Conservation (phyloP, 2,797 vertebrate species). For the Gallinago nigripennis region DNA sequence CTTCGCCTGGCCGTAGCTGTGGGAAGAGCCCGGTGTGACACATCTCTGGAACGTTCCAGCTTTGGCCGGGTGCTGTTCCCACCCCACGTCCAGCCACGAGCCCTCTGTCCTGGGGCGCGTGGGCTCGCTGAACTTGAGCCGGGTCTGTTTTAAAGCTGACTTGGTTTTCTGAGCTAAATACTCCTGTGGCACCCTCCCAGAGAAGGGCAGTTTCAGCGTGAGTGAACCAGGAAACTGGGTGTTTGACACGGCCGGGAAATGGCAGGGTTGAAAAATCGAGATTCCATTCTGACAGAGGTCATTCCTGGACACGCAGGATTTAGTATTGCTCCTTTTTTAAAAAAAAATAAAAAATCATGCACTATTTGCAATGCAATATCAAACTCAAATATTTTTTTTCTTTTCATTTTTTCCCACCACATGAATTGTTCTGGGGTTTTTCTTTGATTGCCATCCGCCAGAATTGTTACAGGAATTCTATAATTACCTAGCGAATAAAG, state of each 20-base stretch:
- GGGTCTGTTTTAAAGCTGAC: background rate
- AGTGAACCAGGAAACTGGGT: background rate
- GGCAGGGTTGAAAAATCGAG: background rate
- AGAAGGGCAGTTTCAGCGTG: background rate
- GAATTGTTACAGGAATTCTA: background rate
- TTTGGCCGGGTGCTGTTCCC: background rate
- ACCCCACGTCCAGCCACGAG: background rate
- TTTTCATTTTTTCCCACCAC: background rate
- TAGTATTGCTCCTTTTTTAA: background rate
- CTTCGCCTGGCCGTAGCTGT: background rate
- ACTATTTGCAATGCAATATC: background rate
- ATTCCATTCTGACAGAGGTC: background rate
- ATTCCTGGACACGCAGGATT: background rate
- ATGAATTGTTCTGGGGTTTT: background rate
- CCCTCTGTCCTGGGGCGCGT: background rate
- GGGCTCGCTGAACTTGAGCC: background rate
- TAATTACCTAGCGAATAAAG: background rate
- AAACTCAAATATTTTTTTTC: background rate
- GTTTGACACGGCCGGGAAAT: background rate
- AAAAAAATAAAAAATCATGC: background rate
- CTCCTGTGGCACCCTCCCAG: background rate
- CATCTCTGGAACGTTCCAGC: slow-evolving; percentile 24
- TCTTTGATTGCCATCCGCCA: background rate
- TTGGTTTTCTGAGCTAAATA: background rate
- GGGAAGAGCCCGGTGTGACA: background rate